phyloP scores from a whole-genome alignment of 2,888 invertebrate species.

The Lithosia quadra region DNA sequence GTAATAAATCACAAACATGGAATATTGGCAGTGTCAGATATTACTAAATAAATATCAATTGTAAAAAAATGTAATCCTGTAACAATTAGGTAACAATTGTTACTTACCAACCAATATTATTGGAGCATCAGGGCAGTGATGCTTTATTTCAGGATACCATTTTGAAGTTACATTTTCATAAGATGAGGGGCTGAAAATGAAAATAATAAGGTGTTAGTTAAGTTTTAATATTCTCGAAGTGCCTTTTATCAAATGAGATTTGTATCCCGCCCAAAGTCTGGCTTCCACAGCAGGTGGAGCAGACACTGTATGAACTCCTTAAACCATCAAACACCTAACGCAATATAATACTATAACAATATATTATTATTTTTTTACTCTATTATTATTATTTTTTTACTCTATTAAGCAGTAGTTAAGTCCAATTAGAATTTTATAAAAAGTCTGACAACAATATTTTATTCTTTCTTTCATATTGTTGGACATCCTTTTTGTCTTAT shows the following conservation, averaged over 20 bases:
- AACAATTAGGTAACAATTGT: not conserved
- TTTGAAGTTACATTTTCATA: constrained; percentile 99
- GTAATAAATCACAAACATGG: no score
- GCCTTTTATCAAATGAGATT: not conserved
- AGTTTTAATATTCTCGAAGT: not conserved
- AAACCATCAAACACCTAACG: no score
- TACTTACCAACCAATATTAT: constrained; percentile 98
- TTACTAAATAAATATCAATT: no score
- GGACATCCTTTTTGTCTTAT: no score
- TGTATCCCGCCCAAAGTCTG: not conserved
- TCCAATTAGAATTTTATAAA: not conserved
- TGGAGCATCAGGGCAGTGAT: constrained; percentile 99
- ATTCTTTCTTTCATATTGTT: not conserved
- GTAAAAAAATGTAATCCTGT: no score
- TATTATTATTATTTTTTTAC: no score
- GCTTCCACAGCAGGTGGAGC: not conserved
- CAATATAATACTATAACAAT: no score
- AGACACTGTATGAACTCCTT: no score
- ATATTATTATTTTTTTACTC: no score
- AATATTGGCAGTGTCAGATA: no score
- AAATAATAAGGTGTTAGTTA: not conserved
- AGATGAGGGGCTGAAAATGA: constrained; percentile 94
- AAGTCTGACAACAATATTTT: not conserved
- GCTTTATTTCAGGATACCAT: constrained; percentile 99
- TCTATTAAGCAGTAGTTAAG: no score